Conservation (phyloP, 2,797 vertebrate genomes). For the Melanogrammus aeglefinus region DNA sequence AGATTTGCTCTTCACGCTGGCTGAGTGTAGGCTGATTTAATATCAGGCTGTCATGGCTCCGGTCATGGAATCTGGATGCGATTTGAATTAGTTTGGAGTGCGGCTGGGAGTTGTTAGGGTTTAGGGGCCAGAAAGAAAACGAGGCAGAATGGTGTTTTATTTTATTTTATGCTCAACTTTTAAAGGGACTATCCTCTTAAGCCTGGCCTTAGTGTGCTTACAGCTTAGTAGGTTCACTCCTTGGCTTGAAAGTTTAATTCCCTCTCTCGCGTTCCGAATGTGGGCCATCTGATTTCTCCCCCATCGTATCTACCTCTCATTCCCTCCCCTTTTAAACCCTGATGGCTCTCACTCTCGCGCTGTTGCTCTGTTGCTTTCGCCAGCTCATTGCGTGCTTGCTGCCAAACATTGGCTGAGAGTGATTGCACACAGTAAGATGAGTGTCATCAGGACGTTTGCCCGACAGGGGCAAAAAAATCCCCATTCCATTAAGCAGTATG, state of each 20-base stretch:
- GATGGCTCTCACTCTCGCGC: neutral
- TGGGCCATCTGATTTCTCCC: conserved; percentile 29
- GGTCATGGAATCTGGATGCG: conserved; percentile 7
- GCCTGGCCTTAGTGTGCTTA: conserved; percentile 22
- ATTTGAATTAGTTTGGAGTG: neutral
- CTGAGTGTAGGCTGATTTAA: neutral
- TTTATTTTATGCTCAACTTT: neutral
- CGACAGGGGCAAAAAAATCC: conserved; percentile 37
- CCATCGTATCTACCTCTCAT: neutral
- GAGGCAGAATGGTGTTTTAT: neutral
- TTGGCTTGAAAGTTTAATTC: conserved; percentile 40
- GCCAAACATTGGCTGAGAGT: conserved; percentile 38
- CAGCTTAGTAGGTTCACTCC: conserved; percentile 26
- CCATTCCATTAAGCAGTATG: conserved; percentile 51
- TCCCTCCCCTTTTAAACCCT: neutral
- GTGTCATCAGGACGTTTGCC: conserved; percentile 49
- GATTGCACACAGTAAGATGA: conserved; percentile 50
- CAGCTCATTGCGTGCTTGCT: conserved; percentile 32
- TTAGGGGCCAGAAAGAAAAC: neutral
- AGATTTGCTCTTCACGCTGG: conserved; percentile 3
- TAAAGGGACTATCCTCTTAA: conserved; percentile 9
- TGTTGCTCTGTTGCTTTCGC: conserved; percentile 17
- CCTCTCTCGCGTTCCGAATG: conserved; percentile 39
- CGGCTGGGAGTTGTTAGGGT: neutral
- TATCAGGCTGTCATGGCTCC: neutral